Base-by-base conservation (phyloP, 2,113 vertebrate species). In the Daboia siamensis region DNA sequence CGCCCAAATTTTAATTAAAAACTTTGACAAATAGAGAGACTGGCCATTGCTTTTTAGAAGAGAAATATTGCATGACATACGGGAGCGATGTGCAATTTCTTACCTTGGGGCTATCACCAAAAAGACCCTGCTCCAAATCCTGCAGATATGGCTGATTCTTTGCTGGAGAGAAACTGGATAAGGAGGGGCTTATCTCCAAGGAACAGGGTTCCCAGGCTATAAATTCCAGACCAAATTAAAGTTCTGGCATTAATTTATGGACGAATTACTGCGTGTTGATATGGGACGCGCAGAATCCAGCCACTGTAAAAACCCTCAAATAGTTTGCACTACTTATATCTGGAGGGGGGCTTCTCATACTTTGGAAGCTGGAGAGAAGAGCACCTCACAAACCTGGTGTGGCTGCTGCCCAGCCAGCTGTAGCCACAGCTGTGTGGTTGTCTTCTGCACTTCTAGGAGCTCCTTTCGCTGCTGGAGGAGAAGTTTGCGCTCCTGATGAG, bases 381-480 rank as follows among this genome's bases (percentile, higher is more conserved):
- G 59, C 51, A 24, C 13, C 3, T 12, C 12, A 87, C n/a, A 1
- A 0, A 87, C 56, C 90, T 52, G 20, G 2, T 21, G 24, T 90
- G 96, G 95, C 1, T n/a, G 89, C 84, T 74, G 29, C 3, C 2
- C n/a, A 52, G 10, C 51, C 54, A 97, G 94, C 90, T 96, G 96
- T 39, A 93, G 69, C 93, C 93, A 95, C 20, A 97, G 88, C 0
- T 87, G 90, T 1, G 92, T 92, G 4, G 92, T 87, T 0, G 96
- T 95, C 64, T 44, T 94, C 91, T 57, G 96, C 59, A 96, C 91
- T 23, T 91, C 84, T 69, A 97, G 90, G 51, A 97, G 88, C 90
- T 97, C 96, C 87, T 84, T 94, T 87, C 97, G 97, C 24, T 97
- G 97, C 52, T 94, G 95, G 91, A 98, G 93, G 3, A 98, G 92